Evolutionary conservation across 2,888 invertebrate species (phyloP).

Genomic region (Nesidiocoris tenuis): DNA sequence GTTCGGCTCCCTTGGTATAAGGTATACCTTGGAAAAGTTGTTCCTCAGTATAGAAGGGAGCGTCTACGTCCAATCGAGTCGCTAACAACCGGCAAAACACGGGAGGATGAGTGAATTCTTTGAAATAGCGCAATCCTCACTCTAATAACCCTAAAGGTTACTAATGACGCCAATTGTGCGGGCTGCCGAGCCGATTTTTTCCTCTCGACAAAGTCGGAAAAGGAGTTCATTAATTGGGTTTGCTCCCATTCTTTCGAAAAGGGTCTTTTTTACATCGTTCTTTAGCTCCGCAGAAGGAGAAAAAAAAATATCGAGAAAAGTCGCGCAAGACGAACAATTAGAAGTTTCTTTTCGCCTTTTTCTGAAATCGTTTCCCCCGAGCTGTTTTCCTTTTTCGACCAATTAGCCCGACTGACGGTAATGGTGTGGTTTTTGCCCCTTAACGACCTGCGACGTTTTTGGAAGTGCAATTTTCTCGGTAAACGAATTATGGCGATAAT

Average conservation of each 20-base stretch:
- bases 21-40: too few species aligned
- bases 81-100: too few species aligned
- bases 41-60: too few species aligned
- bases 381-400: background rate
- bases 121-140: constrained; percentile 30
- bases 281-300: background rate
- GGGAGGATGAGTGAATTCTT: constrained; percentile 10
- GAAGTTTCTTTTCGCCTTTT: background rate
- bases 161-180: constrained; percentile 43
- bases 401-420: too few species aligned
- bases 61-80: too few species aligned
- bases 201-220: background rate
- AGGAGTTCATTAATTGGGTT: background rate
- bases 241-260: background rate
- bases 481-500: too few species aligned
- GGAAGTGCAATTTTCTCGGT: too few species aligned
- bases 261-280: background rate
- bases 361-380: background rate
- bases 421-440: too few species aligned
- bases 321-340: background rate
- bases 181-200: background rate
- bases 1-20: too few species aligned
- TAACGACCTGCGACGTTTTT: too few species aligned
- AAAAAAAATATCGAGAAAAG: background rate
- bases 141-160: constrained; percentile 31